Evolutionary conservation across 2,888 invertebrate species (phyloP), one percentile per base, ranked within the genome.

Genomic region (Rhogogaster chlorosoma): DNA sequence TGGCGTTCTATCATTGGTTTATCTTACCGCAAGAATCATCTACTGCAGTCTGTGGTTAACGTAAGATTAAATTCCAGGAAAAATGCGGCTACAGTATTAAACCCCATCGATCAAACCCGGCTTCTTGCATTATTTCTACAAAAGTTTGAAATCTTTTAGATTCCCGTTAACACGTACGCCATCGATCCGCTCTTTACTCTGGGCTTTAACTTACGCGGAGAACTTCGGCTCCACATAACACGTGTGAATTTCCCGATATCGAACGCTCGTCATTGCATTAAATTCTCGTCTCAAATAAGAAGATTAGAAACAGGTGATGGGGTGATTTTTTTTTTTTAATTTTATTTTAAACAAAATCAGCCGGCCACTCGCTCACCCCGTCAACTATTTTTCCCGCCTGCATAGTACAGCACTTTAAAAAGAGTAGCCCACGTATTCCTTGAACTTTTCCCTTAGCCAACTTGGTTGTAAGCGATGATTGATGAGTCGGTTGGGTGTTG

Each of bases 401-500:
- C 6, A 22, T 73, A 77, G 77, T 77, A 5, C 32, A 53, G 53
- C 42, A 22, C 73, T 73, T 38, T 38, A 36, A 29, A 73, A 73
- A 29, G 12, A 4, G 71, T 29, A 10, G 49, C n/a, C 77, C 53
- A 53, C 53, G 53, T 53, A 53, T 53, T 77, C 38, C 77, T 32
- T 53, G 77, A 45, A 26, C 67, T 10, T 67, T 38, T 5, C 38
- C 22, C 29, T 45, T n/a, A 38, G 36, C 15, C 70, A 61, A 1
- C 61, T 70, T 36, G 18, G 32, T 22, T 57, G 18, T 36, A 78
- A 61, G 67, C 83, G 83, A 83, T 83, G 83, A 83, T 83, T 36
- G 83, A 83, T 83, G 83, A 83, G 45, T 61, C 49, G 45, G 26
- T 45, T 29, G 83, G 70, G 83, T 61, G 83, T 83, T 64, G 32